A percentile compares a stretch with the other conserved stretches of the same genome.
Conservation (phyloP, 2,113 vertebrate species). For the Willisornis vidua region DNA sequence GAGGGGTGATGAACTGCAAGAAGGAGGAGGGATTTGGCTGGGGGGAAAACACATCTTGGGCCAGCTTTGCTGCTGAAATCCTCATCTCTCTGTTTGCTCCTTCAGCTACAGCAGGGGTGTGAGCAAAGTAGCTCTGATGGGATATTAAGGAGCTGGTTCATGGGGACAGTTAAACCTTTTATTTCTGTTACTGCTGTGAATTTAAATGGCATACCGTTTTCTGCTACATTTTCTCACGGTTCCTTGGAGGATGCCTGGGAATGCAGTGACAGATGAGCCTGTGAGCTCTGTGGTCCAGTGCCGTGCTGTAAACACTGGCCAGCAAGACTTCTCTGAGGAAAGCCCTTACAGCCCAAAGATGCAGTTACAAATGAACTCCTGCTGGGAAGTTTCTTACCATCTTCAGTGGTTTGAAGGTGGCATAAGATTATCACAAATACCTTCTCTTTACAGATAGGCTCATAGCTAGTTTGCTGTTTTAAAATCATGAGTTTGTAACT, state of each 20-base stretch:
- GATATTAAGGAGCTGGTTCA: constrained; percentile 6
- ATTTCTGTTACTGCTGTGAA: constrained; percentile 9
- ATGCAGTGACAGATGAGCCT: neutral
- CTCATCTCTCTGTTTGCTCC: fast-evolving
- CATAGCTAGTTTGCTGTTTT: neutral
- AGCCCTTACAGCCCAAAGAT: neutral
- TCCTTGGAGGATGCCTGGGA: neutral
- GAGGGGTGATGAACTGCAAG: neutral
- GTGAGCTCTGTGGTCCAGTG: neutral
- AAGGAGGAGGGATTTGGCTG: neutral
- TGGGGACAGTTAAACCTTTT: constrained; percentile 27
- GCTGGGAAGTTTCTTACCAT: neutral
- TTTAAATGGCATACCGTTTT: neutral
- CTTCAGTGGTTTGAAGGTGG: neutral
- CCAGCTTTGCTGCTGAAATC: neutral
- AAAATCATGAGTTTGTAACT: neutral
- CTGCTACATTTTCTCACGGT: neutral
- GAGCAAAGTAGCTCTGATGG: neutral
- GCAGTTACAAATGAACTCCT: neutral
- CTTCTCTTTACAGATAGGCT: neutral
- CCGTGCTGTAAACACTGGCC: neutral
- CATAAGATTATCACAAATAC: neutral
- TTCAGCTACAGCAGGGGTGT: neutral
- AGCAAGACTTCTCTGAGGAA: neutral
- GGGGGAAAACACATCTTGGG: neutral